A percentile compares a stretch with the other conserved stretches of the same genome.
phyloP scores from a whole-genome alignment of 2,797 vertebrate species.

The Sebastes taczanowskii region DNA sequence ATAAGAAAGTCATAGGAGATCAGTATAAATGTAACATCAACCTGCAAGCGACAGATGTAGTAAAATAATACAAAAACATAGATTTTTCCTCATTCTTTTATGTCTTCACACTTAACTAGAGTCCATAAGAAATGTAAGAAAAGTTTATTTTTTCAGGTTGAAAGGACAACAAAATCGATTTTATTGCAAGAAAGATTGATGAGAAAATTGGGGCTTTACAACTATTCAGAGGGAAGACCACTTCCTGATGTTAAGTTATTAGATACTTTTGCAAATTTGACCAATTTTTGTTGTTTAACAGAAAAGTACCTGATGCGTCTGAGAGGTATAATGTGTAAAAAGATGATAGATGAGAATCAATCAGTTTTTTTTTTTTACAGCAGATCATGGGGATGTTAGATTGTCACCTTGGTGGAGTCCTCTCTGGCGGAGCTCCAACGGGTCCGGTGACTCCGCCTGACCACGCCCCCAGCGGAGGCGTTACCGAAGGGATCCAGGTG shows the following conservation, averaged over 20 bases:
- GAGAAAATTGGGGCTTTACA: neutral
- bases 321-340: neutral
- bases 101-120: neutral
- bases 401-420: constrained; percentile 86
- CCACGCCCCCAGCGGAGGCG: constrained; percentile 80
- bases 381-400: neutral
- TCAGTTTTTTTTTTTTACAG: neutral
- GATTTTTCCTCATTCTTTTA: neutral
- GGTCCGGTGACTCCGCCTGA: constrained; percentile 82
- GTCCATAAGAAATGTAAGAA: neutral
- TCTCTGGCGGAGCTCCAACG: constrained; percentile 89
- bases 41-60: neutral
- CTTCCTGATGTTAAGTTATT: neutral
- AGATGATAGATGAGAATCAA: neutral
- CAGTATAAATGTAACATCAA: neutral
- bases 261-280: neutral
- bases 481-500: constrained; percentile 88
- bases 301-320: neutral
- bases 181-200: neutral
- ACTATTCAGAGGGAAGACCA: neutral
- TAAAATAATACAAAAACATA: neutral
- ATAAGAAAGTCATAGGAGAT: neutral
- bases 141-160: neutral
- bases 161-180: neutral
- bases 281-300: neutral